These are phyloP conservation scores for Elgaria multicarinata DNA, from an alignment of 2,113 vertebrate species.

Conservation along the genomic window DNA sequence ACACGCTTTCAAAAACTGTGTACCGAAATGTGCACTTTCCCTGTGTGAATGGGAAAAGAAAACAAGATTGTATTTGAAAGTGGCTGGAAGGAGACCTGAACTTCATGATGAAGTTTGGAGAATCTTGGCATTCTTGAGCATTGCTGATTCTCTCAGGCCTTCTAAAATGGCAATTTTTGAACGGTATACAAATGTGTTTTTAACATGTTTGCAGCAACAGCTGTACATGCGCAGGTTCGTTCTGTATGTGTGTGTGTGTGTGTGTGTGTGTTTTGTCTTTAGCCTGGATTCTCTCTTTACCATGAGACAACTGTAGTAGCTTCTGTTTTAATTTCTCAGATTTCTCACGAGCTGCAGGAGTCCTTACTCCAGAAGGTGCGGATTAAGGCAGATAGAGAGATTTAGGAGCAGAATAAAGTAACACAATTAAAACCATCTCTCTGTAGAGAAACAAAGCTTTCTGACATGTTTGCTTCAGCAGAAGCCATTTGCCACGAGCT, in stretches of 20 bases:
- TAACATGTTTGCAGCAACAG: neutral
- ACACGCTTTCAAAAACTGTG: too few species aligned
- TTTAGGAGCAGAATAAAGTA: neutral
- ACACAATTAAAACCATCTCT: slow-evolving; percentile 23
- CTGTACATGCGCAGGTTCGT: neutral
- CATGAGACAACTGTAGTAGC: neutral
- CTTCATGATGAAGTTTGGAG: too few species aligned
- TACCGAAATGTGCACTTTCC: too few species aligned
- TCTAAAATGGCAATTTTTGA: neutral
- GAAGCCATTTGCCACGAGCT: neutral
- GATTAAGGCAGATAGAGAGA: neutral
- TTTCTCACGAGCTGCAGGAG: neutral
- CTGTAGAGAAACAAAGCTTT: slow-evolving; percentile 34
- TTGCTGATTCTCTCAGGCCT: too few species aligned
- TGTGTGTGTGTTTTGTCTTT: neutral
- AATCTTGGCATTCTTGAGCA: too few species aligned
- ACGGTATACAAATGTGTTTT: neutral
- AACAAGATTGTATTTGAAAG: too few species aligned
- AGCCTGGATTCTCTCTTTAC: neutral
- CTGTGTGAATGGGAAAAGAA: too few species aligned
- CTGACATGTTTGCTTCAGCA: neutral
- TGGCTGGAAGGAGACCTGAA: too few species aligned
- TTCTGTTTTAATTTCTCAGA: neutral
- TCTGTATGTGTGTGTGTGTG: neutral
- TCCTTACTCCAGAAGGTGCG: neutral